Base-by-base conservation (phyloP, 1,140 invertebrate species). In the Gryon sp. region DNA sequence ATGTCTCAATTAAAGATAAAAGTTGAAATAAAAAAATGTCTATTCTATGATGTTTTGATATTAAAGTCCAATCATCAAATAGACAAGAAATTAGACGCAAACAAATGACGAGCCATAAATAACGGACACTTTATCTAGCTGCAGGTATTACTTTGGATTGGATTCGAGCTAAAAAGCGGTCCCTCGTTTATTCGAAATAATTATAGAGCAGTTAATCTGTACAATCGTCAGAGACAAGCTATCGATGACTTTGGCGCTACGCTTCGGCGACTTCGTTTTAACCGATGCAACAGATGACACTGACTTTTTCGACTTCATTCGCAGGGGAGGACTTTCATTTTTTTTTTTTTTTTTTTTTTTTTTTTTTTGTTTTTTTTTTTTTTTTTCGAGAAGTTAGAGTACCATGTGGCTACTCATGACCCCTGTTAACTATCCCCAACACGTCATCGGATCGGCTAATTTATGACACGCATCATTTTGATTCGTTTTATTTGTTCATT, bases 231-330 rank as follows among this genome's bases (percentile, higher is more conserved):
- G 50, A 57, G 65, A 76, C 65, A 65, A 55, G 69, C 72, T 55
- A 80, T 75, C 75, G 74, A 81, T 70, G 53, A 79, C 78, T 65
- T 43, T 24, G 45, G 19, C 63, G 82, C 75, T 79, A 85, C 70
- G 84, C 46, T 80, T 57, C 59, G 76, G 14, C 45, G 81, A 50
- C 18, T 78, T 50, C 59, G 59, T 76, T 74, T 76, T 84, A 86
- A 87, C 85, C 84, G 85, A 87, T 85, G 83, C 85, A 87, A 87
- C 85, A 87, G 85, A 87, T 87, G 85, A 87, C 85, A 87, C 83
- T 78, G 76, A 72, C 78, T 82, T 78, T 76, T 52, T 72, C 77
- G 66, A 68, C 72, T 60, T 80, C 80, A 66, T 73, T 80, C 79
- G 55, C 48, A 52, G 40, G 79, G 80, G 80, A 78, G 57, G 72